Evolutionary conservation across 2,797 vertebrate species (phyloP).

Genomic region (Neosalanx taihuensis): DNA sequence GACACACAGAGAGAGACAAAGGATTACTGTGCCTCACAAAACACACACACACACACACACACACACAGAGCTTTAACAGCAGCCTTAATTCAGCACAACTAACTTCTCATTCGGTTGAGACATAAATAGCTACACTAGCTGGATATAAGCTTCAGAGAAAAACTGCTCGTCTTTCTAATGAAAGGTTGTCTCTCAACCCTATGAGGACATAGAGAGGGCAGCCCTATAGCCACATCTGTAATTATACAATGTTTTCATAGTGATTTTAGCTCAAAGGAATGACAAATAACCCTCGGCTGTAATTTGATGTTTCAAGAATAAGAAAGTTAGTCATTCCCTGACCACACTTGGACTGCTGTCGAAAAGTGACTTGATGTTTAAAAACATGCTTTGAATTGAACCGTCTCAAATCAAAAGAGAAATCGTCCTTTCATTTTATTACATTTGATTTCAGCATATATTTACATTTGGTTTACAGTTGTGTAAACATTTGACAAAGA

Average conservation of each 20-base stretch:
- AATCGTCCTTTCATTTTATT: conserved; percentile 55
- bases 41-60: conserved; percentile 44
- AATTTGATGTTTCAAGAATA: conserved; percentile 54
- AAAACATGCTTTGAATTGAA: conserved; percentile 61
- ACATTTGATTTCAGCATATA: conserved; percentile 51
- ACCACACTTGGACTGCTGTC: not conserved
- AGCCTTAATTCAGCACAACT: conserved; percentile 57
- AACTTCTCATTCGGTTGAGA: conserved; percentile 70
- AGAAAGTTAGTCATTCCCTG: conserved; percentile 41
- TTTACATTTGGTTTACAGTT: conserved; percentile 52
- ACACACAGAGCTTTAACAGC: conserved; percentile 43
- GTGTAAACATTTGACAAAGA: not conserved
- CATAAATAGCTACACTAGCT: conserved; percentile 50
- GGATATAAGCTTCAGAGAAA: conserved; percentile 51
- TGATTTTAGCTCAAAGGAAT: conserved; percentile 62
- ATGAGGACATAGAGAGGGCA: conserved; percentile 51
- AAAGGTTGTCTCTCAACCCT: conserved; percentile 62
- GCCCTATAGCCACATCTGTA: conserved; percentile 61
- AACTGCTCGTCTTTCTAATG: conserved; percentile 73
- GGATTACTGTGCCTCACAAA: no score
- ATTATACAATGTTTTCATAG: conserved; percentile 60
- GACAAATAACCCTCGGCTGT: conserved; percentile 55
- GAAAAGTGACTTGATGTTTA: conserved; percentile 2
- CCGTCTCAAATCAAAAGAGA: conserved; percentile 48
- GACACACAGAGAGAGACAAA: conserved; percentile 22